phyloP scores from a whole-genome alignment of 2,113 vertebrate species.

The Protobothrops mucrosquamatus region DNA sequence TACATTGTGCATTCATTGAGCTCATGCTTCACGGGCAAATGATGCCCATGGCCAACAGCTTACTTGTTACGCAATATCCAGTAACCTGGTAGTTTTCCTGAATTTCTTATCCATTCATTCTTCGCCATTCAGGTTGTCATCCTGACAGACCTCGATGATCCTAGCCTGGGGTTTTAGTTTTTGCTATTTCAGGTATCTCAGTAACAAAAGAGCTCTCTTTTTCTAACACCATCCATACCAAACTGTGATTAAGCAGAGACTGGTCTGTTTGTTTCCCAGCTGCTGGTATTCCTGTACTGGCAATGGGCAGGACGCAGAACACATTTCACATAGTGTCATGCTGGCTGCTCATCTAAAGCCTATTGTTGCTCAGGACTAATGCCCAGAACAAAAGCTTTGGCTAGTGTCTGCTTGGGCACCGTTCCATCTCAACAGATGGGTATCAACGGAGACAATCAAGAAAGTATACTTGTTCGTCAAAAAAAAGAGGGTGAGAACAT shows the following conservation, averaged over 20 bases:
- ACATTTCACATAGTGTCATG: slow-evolving; percentile 49
- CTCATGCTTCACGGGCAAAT: slow-evolving; percentile 14
- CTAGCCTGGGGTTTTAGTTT: neutral
- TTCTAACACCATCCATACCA: neutral
- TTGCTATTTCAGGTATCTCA: slow-evolving; percentile 11
- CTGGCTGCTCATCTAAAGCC: slow-evolving; percentile 52
- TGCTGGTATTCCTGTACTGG: slow-evolving; percentile 33
- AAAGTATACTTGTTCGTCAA: slow-evolving; percentile 64
- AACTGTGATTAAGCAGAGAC: slow-evolving; percentile 24
- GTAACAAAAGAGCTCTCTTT: slow-evolving; percentile 7
- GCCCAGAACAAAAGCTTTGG: slow-evolving; percentile 66
- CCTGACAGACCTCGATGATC: neutral
- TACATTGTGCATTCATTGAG: slow-evolving; percentile 9
- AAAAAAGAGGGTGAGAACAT: slow-evolving; percentile 51
- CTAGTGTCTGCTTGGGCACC: slow-evolving; percentile 59
- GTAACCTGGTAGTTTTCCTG: slow-evolving; percentile 2
- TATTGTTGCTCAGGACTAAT: slow-evolving; percentile 58
- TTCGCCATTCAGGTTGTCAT: neutral
- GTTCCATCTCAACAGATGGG: slow-evolving; percentile 65
- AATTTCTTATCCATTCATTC: slow-evolving; percentile 15
- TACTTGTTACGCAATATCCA: slow-evolving; percentile 16
- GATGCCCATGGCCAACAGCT: neutral
- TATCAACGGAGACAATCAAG: slow-evolving; percentile 59
- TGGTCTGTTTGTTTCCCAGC: slow-evolving; percentile 48
- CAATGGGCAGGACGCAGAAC: slow-evolving; percentile 35